Evolutionary conservation across 2,797 vertebrate genomes (phyloP).

Genomic region (Schizopygopsis malacanthus): DNA sequence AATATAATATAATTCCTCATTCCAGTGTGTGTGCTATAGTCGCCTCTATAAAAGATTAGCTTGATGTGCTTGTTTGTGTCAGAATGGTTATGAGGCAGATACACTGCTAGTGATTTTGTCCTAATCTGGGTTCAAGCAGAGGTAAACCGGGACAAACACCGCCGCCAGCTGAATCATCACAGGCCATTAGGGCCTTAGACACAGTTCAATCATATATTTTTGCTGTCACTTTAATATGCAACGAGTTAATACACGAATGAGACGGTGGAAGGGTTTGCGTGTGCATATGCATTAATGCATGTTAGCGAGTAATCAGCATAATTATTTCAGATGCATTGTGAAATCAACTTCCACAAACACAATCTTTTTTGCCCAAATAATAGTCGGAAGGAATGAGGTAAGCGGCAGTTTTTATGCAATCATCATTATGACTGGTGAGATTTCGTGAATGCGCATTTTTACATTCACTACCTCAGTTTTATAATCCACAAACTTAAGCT

Average conservation of each 20-base stretch:
- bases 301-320: not conserved
- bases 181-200: not conserved
- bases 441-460: not conserved
- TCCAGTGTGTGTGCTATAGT: not conserved
- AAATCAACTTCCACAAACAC: not conserved
- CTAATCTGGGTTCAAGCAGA: not conserved
- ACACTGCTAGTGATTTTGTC: conserved; percentile 16
- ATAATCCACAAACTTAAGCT: not conserved
- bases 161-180: conserved; percentile 6
- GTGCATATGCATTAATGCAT: not conserved
- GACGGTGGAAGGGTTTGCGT: not conserved
- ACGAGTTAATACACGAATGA: conserved; percentile 5
- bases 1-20: not conserved
- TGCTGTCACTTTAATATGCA: conserved; percentile 30
- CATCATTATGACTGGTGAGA: conserved; percentile 11
- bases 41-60: not conserved
- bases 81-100: not conserved
- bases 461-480: not conserved
- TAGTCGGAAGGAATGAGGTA: conserved; percentile 3
- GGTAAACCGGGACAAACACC: conserved; percentile 12
- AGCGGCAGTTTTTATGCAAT: conserved; percentile 3
- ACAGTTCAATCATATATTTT: not conserved
- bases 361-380: not conserved
- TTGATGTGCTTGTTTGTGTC: conserved; percentile 8
- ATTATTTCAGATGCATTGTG: conserved; percentile 9